Conservation (phyloP, 1,140 invertebrate genomes). For the Eriocheir sinensis region DNA sequence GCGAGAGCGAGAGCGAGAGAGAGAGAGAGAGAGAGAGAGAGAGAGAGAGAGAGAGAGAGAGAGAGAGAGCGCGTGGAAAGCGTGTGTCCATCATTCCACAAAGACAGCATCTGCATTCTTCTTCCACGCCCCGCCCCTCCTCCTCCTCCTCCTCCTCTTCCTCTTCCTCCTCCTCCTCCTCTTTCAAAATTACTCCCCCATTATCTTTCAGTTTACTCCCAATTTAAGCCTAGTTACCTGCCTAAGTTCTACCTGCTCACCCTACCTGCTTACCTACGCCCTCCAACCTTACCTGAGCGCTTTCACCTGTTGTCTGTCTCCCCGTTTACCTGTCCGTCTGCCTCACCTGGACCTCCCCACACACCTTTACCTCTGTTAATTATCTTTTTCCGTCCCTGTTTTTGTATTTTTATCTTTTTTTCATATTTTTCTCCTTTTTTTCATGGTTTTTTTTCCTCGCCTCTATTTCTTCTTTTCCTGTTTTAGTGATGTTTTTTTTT, state of each 20-base stretch:
- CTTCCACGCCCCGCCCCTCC: not conserved
- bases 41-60: constrained; percentile 38
- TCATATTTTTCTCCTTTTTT: too few relatives aligned
- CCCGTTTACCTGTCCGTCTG: not conserved
- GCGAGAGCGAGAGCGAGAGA: constrained; percentile 52
- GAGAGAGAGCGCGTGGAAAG: not conserved
- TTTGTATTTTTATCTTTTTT: too few relatives aligned
- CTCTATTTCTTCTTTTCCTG: too few relatives aligned
- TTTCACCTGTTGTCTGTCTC: too few relatives aligned
- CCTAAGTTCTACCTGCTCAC: not conserved
- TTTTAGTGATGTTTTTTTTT: too few relatives aligned
- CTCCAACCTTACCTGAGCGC: too few relatives aligned
- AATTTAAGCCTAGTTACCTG: not conserved
- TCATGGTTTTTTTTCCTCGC: too few relatives aligned
- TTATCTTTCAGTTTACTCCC: not conserved
- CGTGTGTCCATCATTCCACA: not conserved
- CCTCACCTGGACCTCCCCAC: too few relatives aligned
- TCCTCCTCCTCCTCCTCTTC: not conserved
- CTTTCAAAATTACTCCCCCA: not conserved
- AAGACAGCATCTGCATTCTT: constrained; percentile 15
- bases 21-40: constrained; percentile 58
- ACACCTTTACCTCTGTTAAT: too few relatives aligned
- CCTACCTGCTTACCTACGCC: not conserved
- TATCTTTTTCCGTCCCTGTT: too few relatives aligned
- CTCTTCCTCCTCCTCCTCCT: not conserved